These are phyloP conservation scores for Dendrocincla fuliginosa DNA, from an alignment of 2,797 vertebrate genomes.

Conservation along the genomic window DNA sequence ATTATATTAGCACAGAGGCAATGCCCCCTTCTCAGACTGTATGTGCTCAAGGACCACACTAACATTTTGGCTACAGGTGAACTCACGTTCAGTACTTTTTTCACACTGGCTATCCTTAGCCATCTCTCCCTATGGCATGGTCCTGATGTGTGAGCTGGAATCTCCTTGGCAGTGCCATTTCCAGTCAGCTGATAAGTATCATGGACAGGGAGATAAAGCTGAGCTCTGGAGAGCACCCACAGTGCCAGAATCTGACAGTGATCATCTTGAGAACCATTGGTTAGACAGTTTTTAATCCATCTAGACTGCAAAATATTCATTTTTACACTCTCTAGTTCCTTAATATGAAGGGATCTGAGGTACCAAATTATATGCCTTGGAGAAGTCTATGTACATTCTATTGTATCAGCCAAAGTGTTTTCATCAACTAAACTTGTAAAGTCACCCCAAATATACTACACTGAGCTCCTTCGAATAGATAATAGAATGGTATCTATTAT, in stretches of 20 bases:
- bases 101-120: background rate
- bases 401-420: background rate
- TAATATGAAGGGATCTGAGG: background rate
- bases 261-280: background rate
- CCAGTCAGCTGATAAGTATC: background rate
- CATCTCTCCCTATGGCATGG: background rate
- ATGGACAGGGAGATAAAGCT: background rate
- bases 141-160: rapidly evolving
- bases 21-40: background rate
- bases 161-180: background rate
- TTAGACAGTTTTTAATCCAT: background rate
- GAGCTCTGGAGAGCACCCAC: background rate
- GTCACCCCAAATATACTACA: background rate
- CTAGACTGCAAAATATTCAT: background rate
- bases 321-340: background rate
- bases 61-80: rapidly evolving
- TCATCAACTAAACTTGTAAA: background rate
- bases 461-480: background rate
- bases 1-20: background rate
- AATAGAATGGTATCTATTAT: background rate
- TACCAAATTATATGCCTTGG: background rate
- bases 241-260: background rate
- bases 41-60: background rate
- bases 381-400: background rate
- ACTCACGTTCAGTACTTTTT: background rate